phyloP scores from a whole-genome alignment of 2,797 vertebrate genomes.

The Enteromius fasciolatus region DNA sequence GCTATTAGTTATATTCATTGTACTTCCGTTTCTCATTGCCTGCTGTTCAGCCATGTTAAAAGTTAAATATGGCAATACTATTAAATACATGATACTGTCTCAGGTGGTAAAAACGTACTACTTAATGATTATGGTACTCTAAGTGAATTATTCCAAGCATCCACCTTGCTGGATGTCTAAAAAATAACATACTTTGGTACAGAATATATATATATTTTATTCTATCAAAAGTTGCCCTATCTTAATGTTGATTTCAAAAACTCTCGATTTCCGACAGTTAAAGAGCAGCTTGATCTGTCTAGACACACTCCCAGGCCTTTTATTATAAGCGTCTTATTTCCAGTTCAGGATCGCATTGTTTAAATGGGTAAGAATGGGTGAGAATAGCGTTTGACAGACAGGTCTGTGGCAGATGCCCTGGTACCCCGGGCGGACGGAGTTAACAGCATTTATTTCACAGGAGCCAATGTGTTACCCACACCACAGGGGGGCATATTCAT shows the following conservation, averaged over 20 bases:
- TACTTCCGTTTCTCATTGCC: no score
- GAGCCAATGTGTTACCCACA: conserved; percentile 28
- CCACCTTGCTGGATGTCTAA: no score
- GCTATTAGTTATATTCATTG: no score
- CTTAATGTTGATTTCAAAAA: not conserved
- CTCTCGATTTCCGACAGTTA: not conserved
- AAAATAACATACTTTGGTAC: not conserved
- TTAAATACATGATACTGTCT: not conserved
- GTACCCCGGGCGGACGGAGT: conserved; percentile 14
- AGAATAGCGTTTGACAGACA: conserved; percentile 18
- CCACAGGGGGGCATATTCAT: conserved; percentile 57
- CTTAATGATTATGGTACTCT: not conserved
- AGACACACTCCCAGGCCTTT: not conserved
- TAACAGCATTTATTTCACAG: conserved; percentile 56
- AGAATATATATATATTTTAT: not conserved
- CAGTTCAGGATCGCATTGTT: conserved; percentile 4
- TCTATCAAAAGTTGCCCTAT: not conserved
- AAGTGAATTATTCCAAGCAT: not conserved
- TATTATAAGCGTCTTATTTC: not conserved
- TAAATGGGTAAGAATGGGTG: not conserved
- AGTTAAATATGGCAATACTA: not conserved
- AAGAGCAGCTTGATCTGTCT: not conserved
- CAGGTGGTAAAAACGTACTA: not conserved
- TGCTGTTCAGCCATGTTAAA: not conserved
- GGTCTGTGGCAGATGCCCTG: conserved; percentile 32